phyloP scores from a whole-genome alignment of 2,113 vertebrate genomes.

The Platichthys flesus region DNA sequence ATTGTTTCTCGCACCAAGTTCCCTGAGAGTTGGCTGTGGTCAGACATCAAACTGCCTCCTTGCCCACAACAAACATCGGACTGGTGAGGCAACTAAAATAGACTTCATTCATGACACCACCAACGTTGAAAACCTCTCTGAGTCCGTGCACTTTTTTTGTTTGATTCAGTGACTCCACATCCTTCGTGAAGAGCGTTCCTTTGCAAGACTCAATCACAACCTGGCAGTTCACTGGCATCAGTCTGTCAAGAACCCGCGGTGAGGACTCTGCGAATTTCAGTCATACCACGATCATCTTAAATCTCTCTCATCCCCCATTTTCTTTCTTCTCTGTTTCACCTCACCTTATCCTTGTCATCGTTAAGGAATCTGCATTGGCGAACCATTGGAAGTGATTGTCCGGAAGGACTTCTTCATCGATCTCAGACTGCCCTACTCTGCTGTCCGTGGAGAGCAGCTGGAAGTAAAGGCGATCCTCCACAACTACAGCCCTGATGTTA shows the following conservation, averaged over 20 bases:
- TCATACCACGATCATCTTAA: neutral
- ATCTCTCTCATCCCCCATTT: neutral
- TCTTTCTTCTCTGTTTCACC: neutral
- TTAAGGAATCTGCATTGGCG: conserved; percentile 88
- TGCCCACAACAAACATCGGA: neutral
- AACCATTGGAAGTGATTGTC: conserved; percentile 86
- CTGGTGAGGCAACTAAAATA: conserved; percentile 57
- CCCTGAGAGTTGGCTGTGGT: conserved; percentile 82
- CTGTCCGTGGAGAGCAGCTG: conserved; percentile 80
- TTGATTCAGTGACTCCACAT: conserved; percentile 57
- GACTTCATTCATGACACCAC: neutral
- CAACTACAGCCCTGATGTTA: conserved; percentile 46
- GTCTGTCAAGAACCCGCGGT: conserved; percentile 82
- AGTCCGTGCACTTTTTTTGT: neutral
- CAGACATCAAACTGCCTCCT: conserved; percentile 48
- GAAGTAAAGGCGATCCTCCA: conserved; percentile 82
- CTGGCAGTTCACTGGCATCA: conserved; percentile 90
- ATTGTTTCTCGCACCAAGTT: conserved; percentile 69
- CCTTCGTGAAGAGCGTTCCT: conserved; percentile 3
- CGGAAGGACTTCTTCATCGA: conserved; percentile 89
- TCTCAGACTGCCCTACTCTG: conserved; percentile 80
- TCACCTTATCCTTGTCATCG: neutral
- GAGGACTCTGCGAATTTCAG: neutral
- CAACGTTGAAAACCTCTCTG: neutral
- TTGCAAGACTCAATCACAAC: conserved; percentile 92